Evolutionary conservation across 1,140 invertebrate species (phyloP), one percentile per base, ranked within the genome.

Genomic region (Pantala flavescens): DNA sequence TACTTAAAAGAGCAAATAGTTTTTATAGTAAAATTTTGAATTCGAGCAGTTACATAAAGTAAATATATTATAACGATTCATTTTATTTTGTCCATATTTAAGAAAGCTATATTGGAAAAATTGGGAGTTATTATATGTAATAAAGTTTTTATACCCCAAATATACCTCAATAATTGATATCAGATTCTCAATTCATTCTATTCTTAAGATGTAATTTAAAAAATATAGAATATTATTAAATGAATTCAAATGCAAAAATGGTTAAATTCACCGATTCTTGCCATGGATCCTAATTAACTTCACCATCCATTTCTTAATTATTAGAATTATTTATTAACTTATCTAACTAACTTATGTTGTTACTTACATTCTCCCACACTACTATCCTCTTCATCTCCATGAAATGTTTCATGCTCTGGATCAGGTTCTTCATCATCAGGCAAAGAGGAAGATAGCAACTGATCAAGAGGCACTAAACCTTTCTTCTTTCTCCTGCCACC

Each of bases 341-440:
- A 49, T 49, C 43, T 49, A 9, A 49, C 43, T 49, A 16, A 49
- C 9, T 49, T n/a, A 36, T 36, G 3, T 36, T 63, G 1, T 63
- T 63, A 1, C 49, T 63, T 63, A 63, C 49, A 63, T 3, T 63
- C 49, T 23, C 70, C 72, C 23, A 74, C 63, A 71, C 23, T 76
- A 43, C 23, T 76, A 49, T 21, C 71, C 42, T 23, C 71, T 71
- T 23, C 49, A 76, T 85, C 80, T 14, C 84, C 81, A 19, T 88
- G 78, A 36, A 88, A 80, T 79, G 87, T 86, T 71, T 88, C 87
- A 19, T 89, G 80, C 0, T 87, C 85, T 24, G 86, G 78, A 71
- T 79, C 73, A 72, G 74, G 78, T 76, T 80, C 79, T 71, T 77
- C 78, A 73, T 78, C 78, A 63, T 63, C 76, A 43, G 76, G 75